Conservation (phyloP, 2,888 invertebrate species). For the Eudasyphora cyanicolor region DNA sequence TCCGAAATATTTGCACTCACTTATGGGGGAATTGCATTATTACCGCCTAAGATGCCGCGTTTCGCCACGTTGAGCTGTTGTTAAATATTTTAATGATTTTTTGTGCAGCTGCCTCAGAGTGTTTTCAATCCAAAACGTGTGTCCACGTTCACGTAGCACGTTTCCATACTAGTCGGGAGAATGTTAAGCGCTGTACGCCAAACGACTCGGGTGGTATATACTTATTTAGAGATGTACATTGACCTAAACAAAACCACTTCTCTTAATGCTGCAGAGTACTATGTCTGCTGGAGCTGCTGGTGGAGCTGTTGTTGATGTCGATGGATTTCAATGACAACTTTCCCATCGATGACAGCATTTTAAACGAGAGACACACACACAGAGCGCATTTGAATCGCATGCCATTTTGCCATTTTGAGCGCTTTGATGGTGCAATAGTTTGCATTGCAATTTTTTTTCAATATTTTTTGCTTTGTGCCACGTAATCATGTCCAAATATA, state of each 20-base stretch:
- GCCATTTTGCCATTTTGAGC: slow-evolving; percentile 20
- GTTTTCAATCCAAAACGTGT: no score
- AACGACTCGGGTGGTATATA: no score
- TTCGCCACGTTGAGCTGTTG: neutral
- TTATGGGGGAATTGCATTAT: no score
- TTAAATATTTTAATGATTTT: neutral
- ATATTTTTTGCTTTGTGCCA: slow-evolving; percentile 17
- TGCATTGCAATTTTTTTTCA: neutral
- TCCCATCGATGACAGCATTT: slow-evolving; percentile 60
- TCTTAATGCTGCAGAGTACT: slow-evolving; percentile 10
- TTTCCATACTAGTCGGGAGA: neutral
- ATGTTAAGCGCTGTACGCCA: neutral
- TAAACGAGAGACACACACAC: slow-evolving; percentile 26
- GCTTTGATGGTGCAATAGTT: slow-evolving; percentile 28
- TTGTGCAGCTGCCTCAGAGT: neutral
- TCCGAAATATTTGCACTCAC: no score
- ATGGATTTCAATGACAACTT: slow-evolving; percentile 49
- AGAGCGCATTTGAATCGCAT: slow-evolving; percentile 2
- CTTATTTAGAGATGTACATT: slow-evolving; percentile 51
- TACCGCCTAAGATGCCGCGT: neutral
- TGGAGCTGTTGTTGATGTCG: slow-evolving; percentile 14
- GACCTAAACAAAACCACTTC: slow-evolving; percentile 48
- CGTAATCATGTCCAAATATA: neutral
- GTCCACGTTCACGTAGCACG: slow-evolving; percentile 5
- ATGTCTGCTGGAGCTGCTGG: neutral